A percentile compares a stretch with the other conserved stretches of the same genome.
Evolutionary conservation across 2,888 invertebrate species (phyloP).

Genomic region (Drosophila antonietae): DNA sequence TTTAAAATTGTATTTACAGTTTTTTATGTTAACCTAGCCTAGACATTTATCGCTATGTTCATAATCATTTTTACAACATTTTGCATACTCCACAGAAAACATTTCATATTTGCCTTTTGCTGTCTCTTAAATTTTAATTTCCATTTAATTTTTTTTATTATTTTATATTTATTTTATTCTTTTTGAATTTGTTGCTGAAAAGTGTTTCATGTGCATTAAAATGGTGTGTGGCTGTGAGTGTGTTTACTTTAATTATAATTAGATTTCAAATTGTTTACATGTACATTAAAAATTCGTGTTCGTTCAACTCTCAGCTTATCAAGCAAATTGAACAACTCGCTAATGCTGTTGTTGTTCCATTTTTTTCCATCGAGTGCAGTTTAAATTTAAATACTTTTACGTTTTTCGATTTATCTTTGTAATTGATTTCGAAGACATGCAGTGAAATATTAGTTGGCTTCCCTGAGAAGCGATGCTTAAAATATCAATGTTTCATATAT

Average conservation of each 20-base stretch:
- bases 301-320: conserved; percentile 41
- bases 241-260: conserved; percentile 34
- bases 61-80: conserved; percentile 70
- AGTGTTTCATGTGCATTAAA: conserved; percentile 49
- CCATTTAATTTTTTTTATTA: conserved; percentile 18
- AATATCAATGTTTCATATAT: conserved; percentile 7
- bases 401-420: conserved; percentile 17
- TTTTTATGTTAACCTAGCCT: conserved; percentile 62
- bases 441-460: conserved; percentile 35
- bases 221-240: conserved; percentile 25
- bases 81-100: conserved; percentile 68
- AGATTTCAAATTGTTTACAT: conserved; percentile 52
- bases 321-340: conserved; percentile 40
- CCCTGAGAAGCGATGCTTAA: conserved; percentile 38
- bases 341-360: conserved; percentile 21
- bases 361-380: conserved; percentile 38
- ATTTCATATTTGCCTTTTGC: conserved; percentile 56
- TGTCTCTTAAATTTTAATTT: conserved; percentile 28
- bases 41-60: conserved; percentile 45
- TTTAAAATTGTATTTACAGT: conserved; percentile 76
- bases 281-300: conserved; percentile 68
- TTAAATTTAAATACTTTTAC: conserved; percentile 21
- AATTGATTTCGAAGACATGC: conserved; percentile 49
- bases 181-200: not conserved
- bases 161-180: not conserved